These are phyloP conservation scores for Heterotis niloticus DNA, from an alignment of 2,113 vertebrate species.

Conservation along the genomic window DNA sequence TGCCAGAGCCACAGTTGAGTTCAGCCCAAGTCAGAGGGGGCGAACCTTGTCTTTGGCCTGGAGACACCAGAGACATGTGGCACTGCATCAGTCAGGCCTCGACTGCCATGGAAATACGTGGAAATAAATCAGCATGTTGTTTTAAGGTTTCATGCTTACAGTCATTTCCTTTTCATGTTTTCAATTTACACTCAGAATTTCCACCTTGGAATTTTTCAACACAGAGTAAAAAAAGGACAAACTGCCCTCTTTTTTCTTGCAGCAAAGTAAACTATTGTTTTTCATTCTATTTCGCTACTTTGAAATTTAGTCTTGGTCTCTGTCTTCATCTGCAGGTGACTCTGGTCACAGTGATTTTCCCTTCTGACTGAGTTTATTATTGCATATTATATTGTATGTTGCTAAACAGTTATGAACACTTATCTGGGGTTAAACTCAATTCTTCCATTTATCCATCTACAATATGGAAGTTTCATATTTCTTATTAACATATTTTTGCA, in stretches of 20 bases:
- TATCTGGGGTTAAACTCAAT: too few relatives aligned
- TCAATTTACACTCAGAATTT: slow-evolving; percentile 53
- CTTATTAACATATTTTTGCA: too few relatives aligned
- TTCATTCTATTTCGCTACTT: not conserved
- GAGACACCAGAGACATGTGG: slow-evolving; percentile 14
- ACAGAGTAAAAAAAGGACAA: slow-evolving; percentile 35
- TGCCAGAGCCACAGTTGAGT: not conserved
- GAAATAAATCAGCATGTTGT: slow-evolving; percentile 49
- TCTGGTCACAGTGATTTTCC: not conserved
- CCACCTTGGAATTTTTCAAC: slow-evolving; percentile 46
- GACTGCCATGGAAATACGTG: slow-evolving; percentile 25
- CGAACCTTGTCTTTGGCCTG: slow-evolving; percentile 22
- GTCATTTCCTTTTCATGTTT: slow-evolving; percentile 59
- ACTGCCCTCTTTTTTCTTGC: slow-evolving; percentile 30
- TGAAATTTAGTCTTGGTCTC: not conserved
- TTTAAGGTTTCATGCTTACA: slow-evolving; percentile 52
- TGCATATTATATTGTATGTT: not conserved
- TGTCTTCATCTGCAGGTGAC: not conserved
- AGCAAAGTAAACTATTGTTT: not conserved
- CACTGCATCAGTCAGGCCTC: slow-evolving; percentile 24
- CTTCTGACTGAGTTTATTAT: not conserved
- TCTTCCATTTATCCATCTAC: not conserved
- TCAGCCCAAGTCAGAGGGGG: slow-evolving; percentile 3
- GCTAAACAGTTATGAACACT: too few relatives aligned
- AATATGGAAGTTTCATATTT: too few relatives aligned